Evolutionary conservation across 2,113 vertebrate species (phyloP).

Genomic region (Mobula birostris): DNA sequence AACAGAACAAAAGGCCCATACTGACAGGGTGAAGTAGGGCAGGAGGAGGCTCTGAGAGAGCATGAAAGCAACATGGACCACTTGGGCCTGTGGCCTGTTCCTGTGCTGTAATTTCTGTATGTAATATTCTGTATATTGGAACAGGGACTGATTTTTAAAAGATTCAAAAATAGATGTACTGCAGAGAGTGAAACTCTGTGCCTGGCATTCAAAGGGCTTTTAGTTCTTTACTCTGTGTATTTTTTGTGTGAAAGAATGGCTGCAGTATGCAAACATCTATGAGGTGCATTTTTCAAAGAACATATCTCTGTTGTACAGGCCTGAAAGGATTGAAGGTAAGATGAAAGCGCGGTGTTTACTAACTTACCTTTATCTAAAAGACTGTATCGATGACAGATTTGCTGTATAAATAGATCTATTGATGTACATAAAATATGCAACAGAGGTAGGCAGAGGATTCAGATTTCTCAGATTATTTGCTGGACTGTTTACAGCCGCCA

Average conservation of each 20-base stretch:
- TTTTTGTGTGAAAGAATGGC: conserved; percentile 23
- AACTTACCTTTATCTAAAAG: neutral
- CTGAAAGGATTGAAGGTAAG: neutral
- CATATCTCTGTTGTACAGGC: neutral
- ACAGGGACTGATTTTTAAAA: neutral
- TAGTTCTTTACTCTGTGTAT: neutral
- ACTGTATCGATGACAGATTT: neutral
- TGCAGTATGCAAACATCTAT: neutral
- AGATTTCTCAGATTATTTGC: neutral
- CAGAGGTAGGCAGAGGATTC: neutral
- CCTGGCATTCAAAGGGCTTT: conserved; percentile 7
- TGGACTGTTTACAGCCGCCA: neutral
- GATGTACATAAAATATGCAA: conserved; percentile 8
- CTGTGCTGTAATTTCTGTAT: neutral
- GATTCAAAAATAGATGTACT: neutral
- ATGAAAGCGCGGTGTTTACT: neutral
- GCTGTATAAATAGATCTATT: neutral
- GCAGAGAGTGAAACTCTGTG: neutral
- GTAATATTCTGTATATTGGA: neutral
- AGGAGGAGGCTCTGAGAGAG: neutral
- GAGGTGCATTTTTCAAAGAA: neutral
- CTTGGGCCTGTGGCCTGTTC: neutral
- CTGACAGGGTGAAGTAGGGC: neutral
- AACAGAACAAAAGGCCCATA: neutral
- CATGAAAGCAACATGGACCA: neutral